Evolutionary conservation across 2,888 invertebrate species (phyloP), one percentile per base, ranked within the genome.

Genomic region (Cataglyphis albicans): DNA sequence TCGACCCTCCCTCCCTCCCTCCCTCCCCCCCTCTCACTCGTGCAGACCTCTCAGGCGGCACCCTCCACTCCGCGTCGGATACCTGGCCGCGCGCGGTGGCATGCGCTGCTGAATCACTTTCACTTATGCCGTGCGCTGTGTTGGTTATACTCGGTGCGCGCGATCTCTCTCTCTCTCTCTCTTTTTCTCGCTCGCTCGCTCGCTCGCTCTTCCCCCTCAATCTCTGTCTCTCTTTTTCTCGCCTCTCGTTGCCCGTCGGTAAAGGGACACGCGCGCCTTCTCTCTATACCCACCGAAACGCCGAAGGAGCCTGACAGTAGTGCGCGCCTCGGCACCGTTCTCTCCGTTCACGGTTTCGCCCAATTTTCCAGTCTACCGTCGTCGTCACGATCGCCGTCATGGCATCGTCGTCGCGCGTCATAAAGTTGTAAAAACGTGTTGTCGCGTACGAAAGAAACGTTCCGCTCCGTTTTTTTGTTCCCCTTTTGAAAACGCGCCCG

Each of bases 91-190:
- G 88, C 88, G 92, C 91, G 90, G 90, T 92, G 92, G 92, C 92
- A 91, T 92, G 92, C 93, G 93, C 92, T 91, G 92, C 92, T 91
- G 91, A 93, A 92, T 94, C 94, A 94, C 93, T 94, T 93, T 93
- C 94, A 93, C 94, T 94, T 93, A 92, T 92, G 91, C 93, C 92
- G 92, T 91, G 92, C 91, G 90, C 89, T 92, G 91, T 92, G 92
- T 92, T 90, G 91, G 91, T 92, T 89, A 86, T 85, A 87, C 86
- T 78, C 68, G 57, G 83, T 65, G 55, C 80, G 41, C 75, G 59
- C 74, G 72, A 21, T 74, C 64, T 74, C 64, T 29, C 74, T 74
- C 44, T 29, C 44, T 63, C 44, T 85, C 81, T 72, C 64, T n/a
- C 76, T 44, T 35, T 21, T 21, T 21, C 0, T 21, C n/a, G 18